Percentiles rank a stretch among this genome's conserved stretches.
phyloP scores from a whole-genome alignment of 1,140 invertebrate species.

The Drosophila suzukii region DNA sequence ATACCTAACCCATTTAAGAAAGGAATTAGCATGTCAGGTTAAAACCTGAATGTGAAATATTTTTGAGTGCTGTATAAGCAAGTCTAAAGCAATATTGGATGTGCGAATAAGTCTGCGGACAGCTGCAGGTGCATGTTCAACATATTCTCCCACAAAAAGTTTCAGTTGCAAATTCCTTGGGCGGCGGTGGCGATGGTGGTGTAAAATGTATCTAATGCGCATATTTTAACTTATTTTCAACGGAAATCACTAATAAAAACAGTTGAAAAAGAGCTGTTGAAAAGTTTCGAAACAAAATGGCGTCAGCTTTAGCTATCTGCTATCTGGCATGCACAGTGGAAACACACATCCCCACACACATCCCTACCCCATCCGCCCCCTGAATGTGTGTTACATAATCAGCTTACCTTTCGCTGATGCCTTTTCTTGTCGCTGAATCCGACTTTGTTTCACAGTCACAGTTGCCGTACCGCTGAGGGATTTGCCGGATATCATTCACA shows the following conservation, averaged over 20 bases:
- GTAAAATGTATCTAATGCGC: slow-evolving; percentile 41
- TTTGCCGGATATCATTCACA: slow-evolving; percentile 60
- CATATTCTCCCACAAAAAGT: slow-evolving; percentile 35
- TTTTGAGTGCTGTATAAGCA: neutral
- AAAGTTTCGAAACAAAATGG: slow-evolving; percentile 80
- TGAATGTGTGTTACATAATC: slow-evolving; percentile 64
- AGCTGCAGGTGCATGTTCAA: slow-evolving; percentile 24
- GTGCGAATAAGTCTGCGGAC: slow-evolving; percentile 30
- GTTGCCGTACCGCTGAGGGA: slow-evolving; percentile 47
- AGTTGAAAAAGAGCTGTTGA: slow-evolving; percentile 72
- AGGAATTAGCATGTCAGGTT: no score
- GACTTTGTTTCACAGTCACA: slow-evolving; percentile 56
- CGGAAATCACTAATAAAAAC: slow-evolving; percentile 81
- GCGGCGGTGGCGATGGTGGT: slow-evolving; percentile 6
- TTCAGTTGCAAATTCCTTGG: slow-evolving; percentile 12
- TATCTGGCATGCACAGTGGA: slow-evolving; percentile 52
- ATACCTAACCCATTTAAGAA: no score
- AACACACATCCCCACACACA: slow-evolving; percentile 12
- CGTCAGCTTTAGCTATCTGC: slow-evolving; percentile 66
- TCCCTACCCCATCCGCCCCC: neutral
- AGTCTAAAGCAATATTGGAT: slow-evolving; percentile 1
- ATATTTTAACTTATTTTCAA: slow-evolving; percentile 75
- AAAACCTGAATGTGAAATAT: no score
- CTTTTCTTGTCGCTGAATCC: slow-evolving; percentile 19
- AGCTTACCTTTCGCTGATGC: slow-evolving; percentile 66